A percentile compares a stretch with the other conserved stretches of the same genome.
Evolutionary conservation across 2,113 vertebrate species (phyloP).

Genomic region (Apeltes quadracus): DNA sequence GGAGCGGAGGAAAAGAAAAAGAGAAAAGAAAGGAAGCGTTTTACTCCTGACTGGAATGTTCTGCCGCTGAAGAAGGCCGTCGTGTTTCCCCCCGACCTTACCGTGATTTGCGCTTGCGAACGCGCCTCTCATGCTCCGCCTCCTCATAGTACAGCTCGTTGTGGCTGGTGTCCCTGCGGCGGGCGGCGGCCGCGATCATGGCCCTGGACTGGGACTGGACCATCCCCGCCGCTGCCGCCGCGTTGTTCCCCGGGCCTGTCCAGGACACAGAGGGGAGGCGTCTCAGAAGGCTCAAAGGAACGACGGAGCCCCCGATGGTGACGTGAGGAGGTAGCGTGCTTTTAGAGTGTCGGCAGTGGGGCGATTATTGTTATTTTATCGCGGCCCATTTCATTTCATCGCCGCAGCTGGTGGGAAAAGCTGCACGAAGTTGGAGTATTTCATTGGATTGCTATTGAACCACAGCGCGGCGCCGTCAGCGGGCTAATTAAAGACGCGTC

Average conservation of each 20-base stretch:
- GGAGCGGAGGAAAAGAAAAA: background rate
- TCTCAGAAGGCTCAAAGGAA: background rate
- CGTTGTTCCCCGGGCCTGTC: constrained; percentile 72
- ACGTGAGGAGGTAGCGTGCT: constrained; percentile 43
- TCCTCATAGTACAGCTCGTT: constrained; percentile 96
- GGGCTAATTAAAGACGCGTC: constrained; percentile 44
- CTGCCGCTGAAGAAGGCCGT: background rate
- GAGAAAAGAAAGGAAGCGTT: background rate
- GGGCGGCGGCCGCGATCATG: constrained; percentile 89
- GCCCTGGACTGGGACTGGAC: constrained; percentile 87
- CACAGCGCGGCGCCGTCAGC: constrained; percentile 23
- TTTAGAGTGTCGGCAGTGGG: constrained; percentile 6
- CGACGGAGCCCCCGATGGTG: constrained; percentile 26
- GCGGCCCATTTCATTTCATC: constrained; percentile 37
- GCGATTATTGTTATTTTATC: constrained; percentile 3
- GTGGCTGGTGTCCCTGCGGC: constrained; percentile 89
- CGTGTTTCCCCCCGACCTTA: constrained; percentile 42
- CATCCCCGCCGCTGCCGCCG: constrained; percentile 59
- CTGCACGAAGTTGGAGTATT: background rate
- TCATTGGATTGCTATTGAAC: constrained; percentile 42
- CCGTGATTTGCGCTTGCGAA: constrained; percentile 91
- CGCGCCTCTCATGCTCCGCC: constrained; percentile 91
- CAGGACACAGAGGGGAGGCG: background rate
- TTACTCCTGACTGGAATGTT: background rate
- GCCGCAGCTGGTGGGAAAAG: constrained; percentile 6